Evolutionary conservation across 2,888 invertebrate genomes (phyloP), one percentile per base, ranked within the genome.

Genomic region (Drosophila anomelani): DNA sequence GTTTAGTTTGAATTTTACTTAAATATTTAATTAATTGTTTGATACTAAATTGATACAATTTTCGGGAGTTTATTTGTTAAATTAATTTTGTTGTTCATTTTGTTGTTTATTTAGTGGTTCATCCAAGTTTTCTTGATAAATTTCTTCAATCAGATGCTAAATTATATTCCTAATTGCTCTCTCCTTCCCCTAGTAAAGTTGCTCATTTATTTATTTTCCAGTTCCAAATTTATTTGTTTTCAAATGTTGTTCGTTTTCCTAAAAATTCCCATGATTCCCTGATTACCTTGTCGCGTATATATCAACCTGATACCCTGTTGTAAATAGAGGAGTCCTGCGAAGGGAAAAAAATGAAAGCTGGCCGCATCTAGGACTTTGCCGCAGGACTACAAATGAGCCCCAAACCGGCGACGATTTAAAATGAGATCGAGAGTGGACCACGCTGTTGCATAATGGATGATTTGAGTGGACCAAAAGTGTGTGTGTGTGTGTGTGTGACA

Each of bases 371-470:
- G 51, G 20, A 72, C 55, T 49, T 59, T 8, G 57, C 41, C 41
- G 32, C 39, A 44, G 47, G 71, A 72, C 71, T 72, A 72, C 63
- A 73, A 73, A 73, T 72, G 54, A 71, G 63, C 41, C 38, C 32
- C 13, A 34, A 47, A 12, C 32, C 20, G 49, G 44, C 46, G 41
- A 46, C 53, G 53, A 56, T 68, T 68, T 66, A 47, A 68, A 55
- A 55, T 41, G 67, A 68, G 47, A 68, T 64, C 64, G 55, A 64
- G 55, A 64, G 67, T 67, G 66, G 67, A 26, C 47, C 39, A 46
- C 36, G 29, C 36, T 41, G 41, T 29, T 68, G 55, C 41, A 68
- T 68, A 68, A 66, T 68, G 49, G 55, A 68, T 66, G 66, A 68
- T 43, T 41, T 43, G 55, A 49, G 66, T 54, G 36, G 46, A 34